phyloP scores from a whole-genome alignment of 64 coral and sea anemone species.

The Acropora tenuis region DNA sequence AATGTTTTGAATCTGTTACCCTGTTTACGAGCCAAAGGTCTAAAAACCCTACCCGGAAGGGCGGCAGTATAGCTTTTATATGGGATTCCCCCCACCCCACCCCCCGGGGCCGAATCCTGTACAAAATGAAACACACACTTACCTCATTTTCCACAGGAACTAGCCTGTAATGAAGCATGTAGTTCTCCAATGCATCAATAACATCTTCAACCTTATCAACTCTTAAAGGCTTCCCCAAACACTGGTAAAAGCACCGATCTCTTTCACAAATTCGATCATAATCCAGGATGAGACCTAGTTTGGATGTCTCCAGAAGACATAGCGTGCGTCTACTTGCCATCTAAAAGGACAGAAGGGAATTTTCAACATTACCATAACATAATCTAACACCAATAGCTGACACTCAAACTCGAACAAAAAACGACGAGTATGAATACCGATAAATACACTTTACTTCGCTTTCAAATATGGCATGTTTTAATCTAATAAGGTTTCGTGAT shows the following conservation, averaged over 20 bases:
- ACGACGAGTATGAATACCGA: background rate
- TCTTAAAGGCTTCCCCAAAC: constrained; percentile 31
- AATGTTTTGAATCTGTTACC: constrained; percentile 12
- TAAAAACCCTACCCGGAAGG: constrained; percentile 29
- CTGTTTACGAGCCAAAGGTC: constrained; percentile 22
- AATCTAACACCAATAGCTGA: constrained; percentile 29
- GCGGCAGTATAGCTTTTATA: constrained; percentile 28
- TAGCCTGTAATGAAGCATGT: constrained; percentile 33
- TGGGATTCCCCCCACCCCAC: background rate
- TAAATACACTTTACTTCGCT: constrained; percentile 32
- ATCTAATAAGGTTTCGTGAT: constrained; percentile 27
- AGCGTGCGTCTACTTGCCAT: constrained; percentile 36
- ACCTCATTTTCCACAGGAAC: constrained; percentile 34
- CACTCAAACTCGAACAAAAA: constrained; percentile 21
- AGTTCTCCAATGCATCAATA: constrained; percentile 32
- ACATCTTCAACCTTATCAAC: constrained; percentile 22
- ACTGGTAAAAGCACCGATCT: constrained; percentile 39
- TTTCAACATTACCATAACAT: constrained; percentile 30
- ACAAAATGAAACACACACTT: constrained; percentile 20
- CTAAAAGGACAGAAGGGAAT: constrained; percentile 13
- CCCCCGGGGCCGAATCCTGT: background rate
- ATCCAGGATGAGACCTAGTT: constrained; percentile 13
- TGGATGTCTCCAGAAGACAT: constrained; percentile 29
- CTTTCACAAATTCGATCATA: constrained; percentile 37
- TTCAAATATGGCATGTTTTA: constrained; percentile 27